These are phyloP conservation scores for Ornithoptera alexandrae DNA, from an alignment of 2,888 invertebrate species.

Conservation along the genomic window DNA sequence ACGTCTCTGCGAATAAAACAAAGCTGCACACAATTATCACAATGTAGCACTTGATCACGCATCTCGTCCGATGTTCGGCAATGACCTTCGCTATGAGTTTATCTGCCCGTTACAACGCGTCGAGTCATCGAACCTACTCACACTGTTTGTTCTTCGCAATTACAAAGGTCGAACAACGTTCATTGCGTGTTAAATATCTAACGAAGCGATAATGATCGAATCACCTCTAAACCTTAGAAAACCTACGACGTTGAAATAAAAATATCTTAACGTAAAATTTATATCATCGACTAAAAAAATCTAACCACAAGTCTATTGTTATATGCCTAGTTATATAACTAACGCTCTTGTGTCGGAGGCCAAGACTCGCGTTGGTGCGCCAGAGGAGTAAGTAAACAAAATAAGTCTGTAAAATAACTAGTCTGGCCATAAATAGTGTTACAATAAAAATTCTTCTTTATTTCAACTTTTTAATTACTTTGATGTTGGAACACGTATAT, in stretches of 20 bases:
- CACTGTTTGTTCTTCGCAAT: slow-evolving; percentile 1
- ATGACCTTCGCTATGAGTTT: slow-evolving; percentile 7
- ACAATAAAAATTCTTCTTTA: too few species aligned
- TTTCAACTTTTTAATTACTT: too few species aligned
- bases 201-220: not conserved
- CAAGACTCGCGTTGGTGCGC: too few species aligned
- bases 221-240: not conserved
- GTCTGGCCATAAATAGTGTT: too few species aligned
- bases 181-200: not conserved
- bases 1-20: not conserved
- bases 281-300: too few species aligned
- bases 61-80: not conserved
- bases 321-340: too few species aligned
- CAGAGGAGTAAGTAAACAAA: too few species aligned
- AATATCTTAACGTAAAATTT: not conserved
- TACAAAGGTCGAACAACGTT: not conserved
- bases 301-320: too few species aligned
- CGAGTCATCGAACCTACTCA: slow-evolving; percentile 14
- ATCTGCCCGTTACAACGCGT: slow-evolving; percentile 2
- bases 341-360: too few species aligned
- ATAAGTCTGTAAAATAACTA: too few species aligned
- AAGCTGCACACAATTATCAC: not conserved
- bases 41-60: not conserved
- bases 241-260: not conserved
- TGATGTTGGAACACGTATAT: too few species aligned